Base-by-base conservation (phyloP, 2,113 vertebrate genomes). In the Tursiops truncatus region DNA sequence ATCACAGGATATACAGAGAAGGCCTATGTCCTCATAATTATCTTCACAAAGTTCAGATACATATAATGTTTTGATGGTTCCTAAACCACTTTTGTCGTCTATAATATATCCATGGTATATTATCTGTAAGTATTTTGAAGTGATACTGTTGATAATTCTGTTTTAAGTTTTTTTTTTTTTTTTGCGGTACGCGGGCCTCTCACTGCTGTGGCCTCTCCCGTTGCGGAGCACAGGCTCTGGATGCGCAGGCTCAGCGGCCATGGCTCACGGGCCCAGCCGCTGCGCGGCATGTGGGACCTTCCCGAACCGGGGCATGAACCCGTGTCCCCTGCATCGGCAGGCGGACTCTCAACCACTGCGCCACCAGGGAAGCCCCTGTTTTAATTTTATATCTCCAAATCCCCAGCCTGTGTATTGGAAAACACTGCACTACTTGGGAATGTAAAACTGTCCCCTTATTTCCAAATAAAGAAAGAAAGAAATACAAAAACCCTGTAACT, bases 71-170 rank as follows among this genome's bases (percentile, higher is more conserved):
- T 2, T 4, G 6, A 76, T 6, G 68, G 36, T 15, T 76, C 17
- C 21, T 25, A 60, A 3, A 4, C n/a, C 65, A 53, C 10, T 28
- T 12, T 8, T n/a, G 13, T 2, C 21, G n/a, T 36, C 44, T 13
- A 5, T 2, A 26, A 21, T 2, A 28, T 21, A 25, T 1, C 36
- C 17, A 11, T 1, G 7, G 36, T 13, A 17, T 2, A 23, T 4
- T 4, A 2, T 17, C 68, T 63, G 18, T 1, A 53, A 18, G 33
- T 36, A 36, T 18, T 25, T 71, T 44, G n/a, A 76, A 85, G 71
- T 80, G 77, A 25, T 0, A 36, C 1, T n/a, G 11, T 31, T 53
- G 38, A 73, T 38, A 80, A 89, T 31, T 11, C 71, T 28, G 10
- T 38, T 56, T 85, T 70, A 28, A 56, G 44, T 44, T 10, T 10